phyloP scores from a whole-genome alignment of 30 jellyfish, hydroid and myxozoan species.

The Chrysaora quinquecirrha region DNA sequence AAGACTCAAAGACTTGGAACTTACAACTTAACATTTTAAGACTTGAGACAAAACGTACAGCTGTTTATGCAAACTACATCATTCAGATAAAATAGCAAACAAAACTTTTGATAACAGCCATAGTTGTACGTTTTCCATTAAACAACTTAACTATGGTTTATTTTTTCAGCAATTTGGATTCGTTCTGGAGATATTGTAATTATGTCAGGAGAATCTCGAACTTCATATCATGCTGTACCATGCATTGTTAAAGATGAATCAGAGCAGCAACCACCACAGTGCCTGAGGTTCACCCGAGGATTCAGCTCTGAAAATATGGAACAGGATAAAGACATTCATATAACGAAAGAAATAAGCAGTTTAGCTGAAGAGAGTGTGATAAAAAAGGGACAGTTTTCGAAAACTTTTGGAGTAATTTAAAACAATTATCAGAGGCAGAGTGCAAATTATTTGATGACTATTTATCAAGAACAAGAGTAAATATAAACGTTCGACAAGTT shows the following conservation, averaged over 20 bases:
- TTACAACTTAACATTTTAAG: too few relatives aligned
- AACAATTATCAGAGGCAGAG: neutral
- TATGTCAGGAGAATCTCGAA: conserved; percentile 94
- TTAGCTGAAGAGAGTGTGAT: neutral
- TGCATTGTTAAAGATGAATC: conserved; percentile 68
- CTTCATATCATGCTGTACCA: conserved; percentile 99
- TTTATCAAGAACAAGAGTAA: conserved; percentile 86
- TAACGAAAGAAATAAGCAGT: neutral
- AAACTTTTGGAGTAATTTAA: conserved; percentile 19
- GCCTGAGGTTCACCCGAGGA: neutral
- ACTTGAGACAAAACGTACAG: too few relatives aligned
- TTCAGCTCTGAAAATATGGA: neutral
- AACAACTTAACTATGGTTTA: neutral
- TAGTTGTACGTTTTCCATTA: neutral
- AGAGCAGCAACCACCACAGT: conserved; percentile 28
- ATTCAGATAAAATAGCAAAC: too few relatives aligned
- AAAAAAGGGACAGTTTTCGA: neutral
- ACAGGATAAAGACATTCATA: neutral
- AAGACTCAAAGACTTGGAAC: too few relatives aligned
- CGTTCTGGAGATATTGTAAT: conserved; percentile 92
- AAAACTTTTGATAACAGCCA: neutral
- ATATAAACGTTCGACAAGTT: conserved; percentile 93
- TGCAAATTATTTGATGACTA: conserved; percentile 71
- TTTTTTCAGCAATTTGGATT: conserved; percentile 87
- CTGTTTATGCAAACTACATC: too few relatives aligned